Evolutionary conservation across 2,797 vertebrate species (phyloP), one percentile per base, ranked within the genome.

Genomic region (Etheostoma perlongum): DNA sequence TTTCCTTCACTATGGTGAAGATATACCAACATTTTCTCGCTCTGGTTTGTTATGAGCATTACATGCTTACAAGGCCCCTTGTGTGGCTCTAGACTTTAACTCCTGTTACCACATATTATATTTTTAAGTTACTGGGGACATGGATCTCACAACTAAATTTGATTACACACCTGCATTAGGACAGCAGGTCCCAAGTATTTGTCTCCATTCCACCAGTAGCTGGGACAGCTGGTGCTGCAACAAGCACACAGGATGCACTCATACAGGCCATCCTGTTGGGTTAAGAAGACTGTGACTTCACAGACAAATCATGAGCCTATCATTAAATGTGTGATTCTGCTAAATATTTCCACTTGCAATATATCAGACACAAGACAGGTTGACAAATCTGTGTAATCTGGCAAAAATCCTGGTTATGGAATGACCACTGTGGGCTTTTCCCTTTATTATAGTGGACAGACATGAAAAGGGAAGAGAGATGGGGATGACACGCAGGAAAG

Each of bases 171-270:
- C 96, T 98, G 97, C 97, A 98, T 98, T 12, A 99, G 96, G 1
- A 99, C 97, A 0, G 97, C 97, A 0, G 97, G 97, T 2, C 97
- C 97, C 81, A 98, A 78, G 83, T 97, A 99, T 64, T 98, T 98
- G 94, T 98, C 97, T 61, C 92, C 97, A 0, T 99, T 99, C 98
- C 97, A 99, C 98, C 98, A 99, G 93, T 99, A 99, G 86, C 97
- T 99, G 65, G 97, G 97, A 60, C 97, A 99, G 89, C 97, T 98
- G 88, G 98, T 99, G 91, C 98, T 98, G 88, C 97, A 99, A 94
- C 98, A 99, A 10, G 98, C 98, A 0, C 98, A 99, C 11, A 98
- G 95, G 84, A 99, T 99, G 80, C 97, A 99, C 87, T 99, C 97
- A 0, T 99, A 98, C 48, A 99, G 92, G 1, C 97, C 97, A 0